A percentile compares a stretch with the other conserved stretches of the same genome.
Conservation (phyloP, 1,140 invertebrate species). For the Chelonus insularis region DNA sequence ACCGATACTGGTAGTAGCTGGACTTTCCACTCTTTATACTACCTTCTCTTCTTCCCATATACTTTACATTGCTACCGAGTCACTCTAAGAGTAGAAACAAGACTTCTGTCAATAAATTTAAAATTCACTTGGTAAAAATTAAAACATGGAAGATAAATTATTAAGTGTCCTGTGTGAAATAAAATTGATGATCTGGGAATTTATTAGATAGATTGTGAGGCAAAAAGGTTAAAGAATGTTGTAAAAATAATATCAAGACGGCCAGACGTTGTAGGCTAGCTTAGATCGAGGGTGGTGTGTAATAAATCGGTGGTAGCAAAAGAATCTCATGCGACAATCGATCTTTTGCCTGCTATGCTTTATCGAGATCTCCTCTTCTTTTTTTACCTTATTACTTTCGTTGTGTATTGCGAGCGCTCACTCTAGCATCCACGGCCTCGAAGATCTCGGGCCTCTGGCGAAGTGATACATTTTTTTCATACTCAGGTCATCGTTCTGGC, state of each 20-base stretch:
- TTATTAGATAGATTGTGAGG: no score
- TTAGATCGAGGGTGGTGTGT: slow-evolving; percentile 32
- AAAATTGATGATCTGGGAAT: slow-evolving; percentile 9
- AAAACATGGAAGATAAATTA: neutral
- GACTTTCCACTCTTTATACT: slow-evolving; percentile 3
- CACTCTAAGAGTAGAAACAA: no score
- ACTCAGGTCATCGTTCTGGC: slow-evolving; percentile 28
- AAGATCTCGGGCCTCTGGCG: slow-evolving; percentile 5
- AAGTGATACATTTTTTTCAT: slow-evolving; percentile 35
- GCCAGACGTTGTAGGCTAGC: neutral
- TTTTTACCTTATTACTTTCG: slow-evolving; percentile 4
- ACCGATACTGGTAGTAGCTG: slow-evolving; percentile 43
- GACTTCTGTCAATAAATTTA: slow-evolving; percentile 9
- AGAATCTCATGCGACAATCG: slow-evolving; percentile 50
- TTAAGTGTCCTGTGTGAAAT: neutral
- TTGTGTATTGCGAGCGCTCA: neutral
- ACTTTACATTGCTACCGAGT: neutral
- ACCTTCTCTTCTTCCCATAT: slow-evolving; percentile 1
- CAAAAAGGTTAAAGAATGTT: slow-evolving; percentile 11
- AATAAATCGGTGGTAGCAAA: slow-evolving; percentile 40
- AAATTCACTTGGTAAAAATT: slow-evolving; percentile 5
- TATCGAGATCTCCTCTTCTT: slow-evolving; percentile 41
- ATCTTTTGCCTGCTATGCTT: slow-evolving; percentile 43
- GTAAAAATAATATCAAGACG: neutral
- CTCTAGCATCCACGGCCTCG: slow-evolving; percentile 12